A percentile compares a stretch with the other conserved stretches of the same genome.
These are phyloP conservation scores for Apostichopus californicus DNA, from an alignment of 35 echinoderm and acorn worm genomes.

Conservation along the genomic window DNA sequence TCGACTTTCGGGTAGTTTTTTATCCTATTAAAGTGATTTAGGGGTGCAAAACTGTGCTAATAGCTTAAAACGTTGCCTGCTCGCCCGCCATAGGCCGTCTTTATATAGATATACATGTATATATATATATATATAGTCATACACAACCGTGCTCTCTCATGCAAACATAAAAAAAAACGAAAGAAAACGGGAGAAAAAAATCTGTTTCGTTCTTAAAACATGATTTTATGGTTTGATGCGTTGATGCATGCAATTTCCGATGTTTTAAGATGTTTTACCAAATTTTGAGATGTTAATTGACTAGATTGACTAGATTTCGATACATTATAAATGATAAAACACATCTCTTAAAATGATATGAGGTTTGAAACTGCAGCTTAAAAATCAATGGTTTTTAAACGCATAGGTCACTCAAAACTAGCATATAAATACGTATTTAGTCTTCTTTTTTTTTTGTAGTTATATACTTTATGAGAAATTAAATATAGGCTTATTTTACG, in stretches of 20 bases:
- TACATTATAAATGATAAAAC: background rate
- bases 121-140: no score
- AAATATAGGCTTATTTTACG: no score
- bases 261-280: conserved; percentile 3
- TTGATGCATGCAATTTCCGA: background rate
- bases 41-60: conserved; percentile 41
- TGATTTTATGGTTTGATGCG: conserved; percentile 26
- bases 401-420: background rate
- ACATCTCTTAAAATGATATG: background rate
- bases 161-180: background rate
- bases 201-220: background rate
- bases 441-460: no score
- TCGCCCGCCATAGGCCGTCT: background rate
- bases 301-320: background rate
- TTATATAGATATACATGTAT: background rate
- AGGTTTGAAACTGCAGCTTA: background rate
- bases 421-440: background rate
- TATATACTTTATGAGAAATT: no score
- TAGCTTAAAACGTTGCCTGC: conserved; percentile 19
- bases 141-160: background rate
- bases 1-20: conserved; percentile 30
- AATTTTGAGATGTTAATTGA: background rate
- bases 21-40: conserved; percentile 15
- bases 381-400: background rate
- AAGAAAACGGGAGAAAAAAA: background rate